Evolutionary conservation across 2,888 invertebrate genomes (phyloP), one percentile per base, ranked within the genome.

Genomic region (Drosophila multiciliata): DNA sequence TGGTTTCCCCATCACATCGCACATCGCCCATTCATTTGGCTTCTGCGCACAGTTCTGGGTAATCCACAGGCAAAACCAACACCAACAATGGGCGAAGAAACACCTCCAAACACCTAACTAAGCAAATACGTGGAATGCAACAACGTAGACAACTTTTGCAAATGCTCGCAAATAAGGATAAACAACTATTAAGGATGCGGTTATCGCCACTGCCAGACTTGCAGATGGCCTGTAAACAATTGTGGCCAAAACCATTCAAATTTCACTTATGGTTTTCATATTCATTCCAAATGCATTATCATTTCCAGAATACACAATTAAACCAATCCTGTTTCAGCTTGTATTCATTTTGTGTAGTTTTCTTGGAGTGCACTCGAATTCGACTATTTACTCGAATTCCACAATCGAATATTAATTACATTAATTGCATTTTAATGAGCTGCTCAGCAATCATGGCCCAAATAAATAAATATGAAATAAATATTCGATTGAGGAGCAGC

Each of bases 41-140:
- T 50, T 49, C n/a, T 33, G 48, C 12, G 60, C 15, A 40, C 12
- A 17, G 23, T 32, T 17, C 17, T 7, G 23, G 3, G 9, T 40
- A n/a, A 9, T 40, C 40, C 40, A 7, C 45, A 12, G 12, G 1
- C 20, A 45, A 20, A 12, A 42, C 20, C 40, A 40, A 6, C 36
- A 38, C 9, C 17, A 9, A 20, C 42, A 45, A 3, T 3, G 12
- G 20, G 1, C 20, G 20, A 4, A 23, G 8, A 6, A 45, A 45
- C 45, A 45, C 45, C n/a, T 36, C 12, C 23, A 60, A 53, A 50
- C 58, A 74, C 58, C 45, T 66, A 59, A 66, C 80, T 66, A 57
- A 71, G 66, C 80, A 81, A 78, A 81, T 83, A 71, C 70, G 23
- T 45, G 38, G 35, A 12, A 50, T 42, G 40, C 54, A 45, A 45